These are phyloP conservation scores for Neolamprologus cancellatus DNA, from an alignment of 2,113 vertebrate species.

Conservation along the genomic window DNA sequence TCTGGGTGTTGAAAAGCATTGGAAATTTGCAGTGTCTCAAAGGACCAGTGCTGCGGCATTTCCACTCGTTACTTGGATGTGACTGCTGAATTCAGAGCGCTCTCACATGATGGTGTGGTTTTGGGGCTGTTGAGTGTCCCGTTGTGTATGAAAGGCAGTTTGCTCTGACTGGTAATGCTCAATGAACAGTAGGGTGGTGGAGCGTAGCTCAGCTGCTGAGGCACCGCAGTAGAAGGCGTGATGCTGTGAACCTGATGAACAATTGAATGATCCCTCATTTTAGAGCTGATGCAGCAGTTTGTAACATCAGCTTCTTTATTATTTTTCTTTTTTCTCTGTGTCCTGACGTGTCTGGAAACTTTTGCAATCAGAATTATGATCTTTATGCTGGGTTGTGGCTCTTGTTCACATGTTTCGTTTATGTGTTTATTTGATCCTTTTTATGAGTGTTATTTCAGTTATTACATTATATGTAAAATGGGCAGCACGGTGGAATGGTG, in stretches of 20 bases:
- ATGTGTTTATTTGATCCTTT: neutral
- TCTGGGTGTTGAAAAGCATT: slow-evolving; percentile 58
- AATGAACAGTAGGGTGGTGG: slow-evolving; percentile 42
- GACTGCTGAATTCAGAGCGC: slow-evolving; percentile 1
- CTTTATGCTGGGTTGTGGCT: neutral
- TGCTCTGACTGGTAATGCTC: slow-evolving; percentile 25
- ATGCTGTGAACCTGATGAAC: slow-evolving; percentile 46
- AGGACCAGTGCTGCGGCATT: slow-evolving; percentile 35
- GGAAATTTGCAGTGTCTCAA: slow-evolving; percentile 30
- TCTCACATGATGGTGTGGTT: neutral
- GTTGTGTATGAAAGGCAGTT: slow-evolving; percentile 19
- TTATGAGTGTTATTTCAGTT: neutral
- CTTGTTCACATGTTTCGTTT: neutral
- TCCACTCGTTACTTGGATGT: slow-evolving; percentile 17
- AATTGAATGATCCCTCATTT: slow-evolving; percentile 54
- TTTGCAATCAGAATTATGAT: neutral
- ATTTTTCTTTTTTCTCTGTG: rapidly evolving
- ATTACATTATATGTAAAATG: neutral
- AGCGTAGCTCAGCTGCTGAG: slow-evolving; percentile 13
- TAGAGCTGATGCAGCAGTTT: slow-evolving; percentile 38
- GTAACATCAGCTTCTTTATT: neutral
- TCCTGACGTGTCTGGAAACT: neutral
- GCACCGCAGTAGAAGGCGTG: slow-evolving; percentile 6
- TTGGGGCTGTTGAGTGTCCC: neutral
- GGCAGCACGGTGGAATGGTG: neutral